Evolutionary conservation across 2,113 vertebrate species (phyloP).

Genomic region (Anolis sagrei): DNA sequence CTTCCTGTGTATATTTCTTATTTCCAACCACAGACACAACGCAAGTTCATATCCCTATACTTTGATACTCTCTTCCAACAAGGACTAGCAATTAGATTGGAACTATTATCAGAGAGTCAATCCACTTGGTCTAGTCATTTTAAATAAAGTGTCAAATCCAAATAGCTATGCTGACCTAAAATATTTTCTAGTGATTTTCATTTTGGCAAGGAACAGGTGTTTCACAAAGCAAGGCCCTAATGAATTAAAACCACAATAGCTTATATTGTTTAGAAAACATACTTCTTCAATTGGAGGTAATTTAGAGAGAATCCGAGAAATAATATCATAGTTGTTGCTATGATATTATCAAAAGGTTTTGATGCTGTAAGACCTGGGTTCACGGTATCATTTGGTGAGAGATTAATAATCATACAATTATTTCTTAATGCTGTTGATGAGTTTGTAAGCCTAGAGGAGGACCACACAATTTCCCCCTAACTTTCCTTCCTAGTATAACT

Average conservation of each 20-base stretch:
- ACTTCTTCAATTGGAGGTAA: too few relatives aligned
- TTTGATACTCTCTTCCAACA: background rate
- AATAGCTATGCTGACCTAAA: too few relatives aligned
- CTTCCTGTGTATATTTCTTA: too few relatives aligned
- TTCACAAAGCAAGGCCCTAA: too few relatives aligned
- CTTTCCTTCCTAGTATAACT: background rate
- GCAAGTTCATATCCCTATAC: background rate
- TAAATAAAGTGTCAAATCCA: background rate
- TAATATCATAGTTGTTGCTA: too few relatives aligned
- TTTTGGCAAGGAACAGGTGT: too few relatives aligned
- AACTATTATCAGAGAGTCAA: background rate
- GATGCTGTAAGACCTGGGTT: too few relatives aligned
- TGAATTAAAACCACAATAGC: too few relatives aligned
- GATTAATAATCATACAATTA: background rate
- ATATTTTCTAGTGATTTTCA: too few relatives aligned
- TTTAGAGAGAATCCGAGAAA: too few relatives aligned
- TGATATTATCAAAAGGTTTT: too few relatives aligned
- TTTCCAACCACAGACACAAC: background rate
- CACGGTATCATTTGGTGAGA: too few relatives aligned
- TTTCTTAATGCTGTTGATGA: background rate
- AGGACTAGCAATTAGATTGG: background rate
- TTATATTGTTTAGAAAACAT: background rate
- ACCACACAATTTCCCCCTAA: background rate
- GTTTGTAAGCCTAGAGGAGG: background rate
- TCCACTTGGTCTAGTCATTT: background rate